Percentiles rank a stretch among this genome's conserved stretches.
Evolutionary conservation across 37 sponge, comb jelly and placozoan genomes (phyloP).

Genomic region (Trichoplax adhaerens): DNA sequence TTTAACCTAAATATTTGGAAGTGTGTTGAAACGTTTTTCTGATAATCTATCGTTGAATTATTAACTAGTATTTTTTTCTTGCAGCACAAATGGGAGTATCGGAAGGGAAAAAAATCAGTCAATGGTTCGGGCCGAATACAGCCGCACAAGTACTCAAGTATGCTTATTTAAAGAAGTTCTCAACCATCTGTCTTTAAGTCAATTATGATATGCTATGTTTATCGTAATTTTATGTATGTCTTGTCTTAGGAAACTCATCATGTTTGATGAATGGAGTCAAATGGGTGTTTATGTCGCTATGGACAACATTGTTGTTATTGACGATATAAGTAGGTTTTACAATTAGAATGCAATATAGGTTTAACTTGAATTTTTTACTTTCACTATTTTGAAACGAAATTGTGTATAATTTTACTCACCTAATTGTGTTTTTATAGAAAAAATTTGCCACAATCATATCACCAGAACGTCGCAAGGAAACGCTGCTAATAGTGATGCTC

Average conservation of each 20-base stretch:
- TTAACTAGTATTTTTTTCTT: too few relatives aligned
- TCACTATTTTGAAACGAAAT: background rate
- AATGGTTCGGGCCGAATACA: constrained; percentile 98
- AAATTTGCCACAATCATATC: background rate
- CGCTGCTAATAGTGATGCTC: constrained; percentile 3
- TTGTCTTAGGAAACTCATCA: constrained; percentile 51
- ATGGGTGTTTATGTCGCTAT: constrained; percentile 86
- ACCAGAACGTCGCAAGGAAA: background rate
- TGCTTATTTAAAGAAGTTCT: too few relatives aligned
- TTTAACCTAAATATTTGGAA: too few relatives aligned
- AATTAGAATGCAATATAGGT: background rate
- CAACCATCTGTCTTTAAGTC: too few relatives aligned
- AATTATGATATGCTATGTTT: too few relatives aligned
- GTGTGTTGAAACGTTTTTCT: too few relatives aligned
- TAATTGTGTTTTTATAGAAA: background rate
- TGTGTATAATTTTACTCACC: constrained; percentile 17
- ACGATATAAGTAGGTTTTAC: constrained; percentile 59
- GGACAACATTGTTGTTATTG: constrained; percentile 80
- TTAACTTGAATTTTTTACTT: background rate
- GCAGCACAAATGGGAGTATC: too few relatives aligned
- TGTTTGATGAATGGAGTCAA: constrained; percentile 52
- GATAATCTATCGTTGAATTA: too few relatives aligned
- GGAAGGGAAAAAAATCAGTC: constrained; percentile 21
- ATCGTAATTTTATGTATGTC: background rate
- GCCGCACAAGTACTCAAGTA: constrained; percentile 83